These are phyloP conservation scores for Epizoanthus rinbou DNA, from an alignment of 92 coral and sea anemone genomes.

Conservation along the genomic window DNA sequence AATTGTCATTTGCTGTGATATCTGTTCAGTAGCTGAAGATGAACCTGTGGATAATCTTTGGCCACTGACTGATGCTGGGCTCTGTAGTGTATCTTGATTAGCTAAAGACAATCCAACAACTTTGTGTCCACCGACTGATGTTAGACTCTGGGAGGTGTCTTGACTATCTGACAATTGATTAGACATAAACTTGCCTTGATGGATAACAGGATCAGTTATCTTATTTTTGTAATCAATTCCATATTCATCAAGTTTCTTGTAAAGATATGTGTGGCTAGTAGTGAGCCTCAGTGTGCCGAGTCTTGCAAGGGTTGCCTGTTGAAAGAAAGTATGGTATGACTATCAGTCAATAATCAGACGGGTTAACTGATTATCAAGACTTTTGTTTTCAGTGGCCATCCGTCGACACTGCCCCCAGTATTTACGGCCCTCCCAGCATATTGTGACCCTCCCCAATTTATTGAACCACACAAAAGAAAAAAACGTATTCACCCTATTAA, in stretches of 20 bases:
- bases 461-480: too few species aligned
- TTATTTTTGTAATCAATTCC: slow-evolving; percentile 57
- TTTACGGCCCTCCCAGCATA: too few species aligned
- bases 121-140: slow-evolving; percentile 1
- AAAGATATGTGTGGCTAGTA: slow-evolving; percentile 67
- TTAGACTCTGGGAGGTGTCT: neutral
- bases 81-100: too few species aligned
- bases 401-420: too few species aligned
- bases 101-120: too few species aligned
- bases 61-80: neutral
- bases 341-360: neutral
- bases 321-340: neutral
- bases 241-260: slow-evolving; percentile 81
- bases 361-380: too few species aligned
- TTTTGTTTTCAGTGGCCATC: too few species aligned
- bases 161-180: neutral
- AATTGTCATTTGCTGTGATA: too few species aligned
- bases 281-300: slow-evolving; percentile 61
- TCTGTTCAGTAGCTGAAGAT: neutral
- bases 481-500: too few species aligned
- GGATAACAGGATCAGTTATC: slow-evolving; percentile 59
- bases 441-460: too few species aligned
- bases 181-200: slow-evolving; percentile 64
- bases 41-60: neutral
- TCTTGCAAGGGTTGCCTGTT: slow-evolving; percentile 67